Evolutionary conservation across 1,140 invertebrate genomes (phyloP), one percentile per base, ranked within the genome.

Genomic region (Drosophila watanabei): DNA sequence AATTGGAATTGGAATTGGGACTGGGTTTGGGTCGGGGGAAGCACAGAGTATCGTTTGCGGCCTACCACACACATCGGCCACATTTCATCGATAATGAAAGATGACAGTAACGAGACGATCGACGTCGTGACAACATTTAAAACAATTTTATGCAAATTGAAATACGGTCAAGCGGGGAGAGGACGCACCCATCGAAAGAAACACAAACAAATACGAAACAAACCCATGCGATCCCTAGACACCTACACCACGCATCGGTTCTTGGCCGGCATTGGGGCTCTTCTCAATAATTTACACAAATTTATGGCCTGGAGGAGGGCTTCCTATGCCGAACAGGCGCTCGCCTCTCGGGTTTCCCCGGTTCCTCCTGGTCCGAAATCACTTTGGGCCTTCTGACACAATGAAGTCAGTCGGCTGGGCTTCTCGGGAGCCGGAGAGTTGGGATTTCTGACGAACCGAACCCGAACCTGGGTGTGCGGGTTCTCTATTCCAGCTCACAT

Each of bases 111-210:
- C 88, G 80, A 84, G 75, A 60, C 61, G 57, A 59, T 46, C 65
- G 64, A 76, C 75, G 73, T 73, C 88, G 86, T 90, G 88, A 88
- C 80, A 91, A 91, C 87, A 90, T 90, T 88, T 89, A 88, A 88
- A 89, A 89, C 81, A 88, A 88, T 88, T 88, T 88, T 90, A 90
- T 90, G 86, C 86, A 90, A 88, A 88, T 88, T 89, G 81, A 85
- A 89, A 79, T 75, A 81, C 81, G 84, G 72, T 89, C 84, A 79
- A 68, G 69, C 85, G 76, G 56, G 32, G 14, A 28, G 54, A 57
- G 35, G 82, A 79, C 82, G 79, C 82, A 82, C 82, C 79, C 75
- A 48, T 11, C 60, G 32, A 33, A 33, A 37, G 20, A 39, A 39
- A 57, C 7, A 14, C 60, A 56, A 63, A 56, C 61, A 54, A 64